Percentiles rank a stretch among this genome's conserved stretches.
These are phyloP conservation scores for Micrasema longulum DNA, from an alignment of 1,140 invertebrate genomes.

Conservation along the genomic window DNA sequence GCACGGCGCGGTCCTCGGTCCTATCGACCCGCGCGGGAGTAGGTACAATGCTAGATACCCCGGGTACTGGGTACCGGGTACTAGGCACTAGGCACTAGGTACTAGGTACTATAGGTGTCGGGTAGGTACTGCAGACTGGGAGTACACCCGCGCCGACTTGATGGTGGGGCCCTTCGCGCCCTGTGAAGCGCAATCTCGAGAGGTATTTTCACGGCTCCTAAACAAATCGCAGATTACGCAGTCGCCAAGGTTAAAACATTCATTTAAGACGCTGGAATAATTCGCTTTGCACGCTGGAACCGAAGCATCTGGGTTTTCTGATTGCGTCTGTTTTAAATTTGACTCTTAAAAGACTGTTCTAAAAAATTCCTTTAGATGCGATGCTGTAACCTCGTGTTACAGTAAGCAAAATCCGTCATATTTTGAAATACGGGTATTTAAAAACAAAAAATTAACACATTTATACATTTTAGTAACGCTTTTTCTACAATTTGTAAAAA, in stretches of 20 bases:
- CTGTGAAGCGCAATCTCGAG: not conserved
- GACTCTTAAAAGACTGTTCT: too few relatives aligned
- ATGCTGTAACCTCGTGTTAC: too few relatives aligned
- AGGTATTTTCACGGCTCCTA: constrained; percentile 32
- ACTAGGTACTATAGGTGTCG: too few relatives aligned
- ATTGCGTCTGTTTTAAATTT: too few relatives aligned
- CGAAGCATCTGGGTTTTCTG: not conserved
- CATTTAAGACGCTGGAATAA: constrained; percentile 11
- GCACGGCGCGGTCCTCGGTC: too few relatives aligned
- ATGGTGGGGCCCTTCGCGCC: constrained; percentile 19
- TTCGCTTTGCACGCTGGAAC: not conserved
- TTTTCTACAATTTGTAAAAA: too few relatives aligned
- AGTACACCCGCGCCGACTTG: not conserved
- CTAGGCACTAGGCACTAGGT: not conserved
- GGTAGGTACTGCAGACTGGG: too few relatives aligned
- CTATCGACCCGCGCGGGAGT: constrained; percentile 36
- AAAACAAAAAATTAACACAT: too few relatives aligned
- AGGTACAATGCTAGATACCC: constrained; percentile 7
- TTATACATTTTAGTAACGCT: too few relatives aligned
- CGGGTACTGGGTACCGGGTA: not conserved
- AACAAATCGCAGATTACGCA: constrained; percentile 33
- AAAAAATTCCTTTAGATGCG: too few relatives aligned
- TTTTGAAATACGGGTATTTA: too few relatives aligned
- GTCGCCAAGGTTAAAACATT: constrained; percentile 28
- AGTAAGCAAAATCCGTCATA: too few relatives aligned